Base-by-base conservation (phyloP, 1,140 invertebrate species). In the Galleria mellonella region DNA sequence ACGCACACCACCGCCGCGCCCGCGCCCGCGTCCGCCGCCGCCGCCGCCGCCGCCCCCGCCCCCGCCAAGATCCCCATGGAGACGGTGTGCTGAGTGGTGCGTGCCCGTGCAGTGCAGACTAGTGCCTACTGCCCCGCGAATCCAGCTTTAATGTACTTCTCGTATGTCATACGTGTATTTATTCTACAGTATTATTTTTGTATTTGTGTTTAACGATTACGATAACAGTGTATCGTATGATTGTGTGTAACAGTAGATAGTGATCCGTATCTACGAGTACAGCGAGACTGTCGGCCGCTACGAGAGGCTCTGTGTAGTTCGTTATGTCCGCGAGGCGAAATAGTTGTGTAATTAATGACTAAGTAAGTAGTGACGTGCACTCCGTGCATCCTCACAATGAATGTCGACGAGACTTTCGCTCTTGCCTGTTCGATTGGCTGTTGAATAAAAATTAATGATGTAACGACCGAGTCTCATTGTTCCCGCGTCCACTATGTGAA, bases 1-100 rank as follows among this genome's bases (percentile, higher is more conserved):
- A 92, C 91, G 38, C 90, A 92, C 71, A 92, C 92, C 55, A 92
- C 91, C 23, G 91, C 91, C 47, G 51, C 94, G 73, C 92, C 92
- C 1, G 76, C 91, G 62, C 91, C 91, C 29, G 92, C 92, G 15
- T 87, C 93, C 90, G 10, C 89, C 90, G 28, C 90, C 90, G 15
- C 89, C 91, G 56, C 90, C 92, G 51, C 90, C 90, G 53, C 89
- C 87, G 12, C 86, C 89, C 23, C 90, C 89, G 29, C 89, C 89
- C 90, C 90, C 91, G 12, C 89, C 89, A 42, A 91, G 90, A 32
- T 72, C 14, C 67, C 72, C 43, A 87, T 88, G 86, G 88, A 88
- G 69, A 89, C 88, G 23, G 86, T 88, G 57, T 88, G 87, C 68
- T 89, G 74, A 87, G 48, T 44, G 42, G 17, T 30, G 17, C 55